Evolutionary conservation across 2,113 vertebrate genomes (phyloP), one percentile per base, ranked within the genome.

Genomic region (Sceloporus tristichus): DNA sequence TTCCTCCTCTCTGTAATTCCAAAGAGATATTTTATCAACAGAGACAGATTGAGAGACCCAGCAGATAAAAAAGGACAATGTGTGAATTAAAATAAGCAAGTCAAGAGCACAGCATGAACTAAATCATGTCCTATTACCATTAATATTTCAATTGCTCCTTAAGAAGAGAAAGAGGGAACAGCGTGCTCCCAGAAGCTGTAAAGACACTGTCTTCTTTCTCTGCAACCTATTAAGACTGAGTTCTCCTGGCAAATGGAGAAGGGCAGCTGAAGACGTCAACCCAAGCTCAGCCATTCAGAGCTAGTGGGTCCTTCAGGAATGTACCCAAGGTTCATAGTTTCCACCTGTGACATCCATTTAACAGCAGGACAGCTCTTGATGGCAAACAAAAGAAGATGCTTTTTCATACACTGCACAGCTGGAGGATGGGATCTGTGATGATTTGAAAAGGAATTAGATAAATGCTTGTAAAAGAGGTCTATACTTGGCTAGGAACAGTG

Each of bases 131-230:
- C 94, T 93, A 94, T 93, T 93, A 92, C 87, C 87, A 93, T 94
- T 94, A 94, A 92, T 93, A 95, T 92, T 95, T 94, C 92, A 95
- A 84, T 94, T 92, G 93, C 79, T 92, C 90, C 91, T 94, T 94
- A 91, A 88, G 90, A 90, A 86, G 65, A 93, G 84, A 92, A 94
- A 88, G 86, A 89, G 91, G 83, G 59, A 88, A 7, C 81, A 85
- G 83, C 34, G 16, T 79, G 56, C 2, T 38, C 85, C 82, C 79
- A 86, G 90, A 5, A 59, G 54, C 80, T 90, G 23, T 29, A 53
- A 74, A 87, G 88, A 90, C 62, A 9, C 87, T 82, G 70, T 10
- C 79, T 79, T 85, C 29, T 21, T 85, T 53, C 48, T 74, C 2
- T 79, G 25, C 13, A 53, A n/a, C 9, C 48, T 79, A 14, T 56